Conservation (phyloP, 2,797 vertebrate species). For the Corythornis leucogaster region DNA sequence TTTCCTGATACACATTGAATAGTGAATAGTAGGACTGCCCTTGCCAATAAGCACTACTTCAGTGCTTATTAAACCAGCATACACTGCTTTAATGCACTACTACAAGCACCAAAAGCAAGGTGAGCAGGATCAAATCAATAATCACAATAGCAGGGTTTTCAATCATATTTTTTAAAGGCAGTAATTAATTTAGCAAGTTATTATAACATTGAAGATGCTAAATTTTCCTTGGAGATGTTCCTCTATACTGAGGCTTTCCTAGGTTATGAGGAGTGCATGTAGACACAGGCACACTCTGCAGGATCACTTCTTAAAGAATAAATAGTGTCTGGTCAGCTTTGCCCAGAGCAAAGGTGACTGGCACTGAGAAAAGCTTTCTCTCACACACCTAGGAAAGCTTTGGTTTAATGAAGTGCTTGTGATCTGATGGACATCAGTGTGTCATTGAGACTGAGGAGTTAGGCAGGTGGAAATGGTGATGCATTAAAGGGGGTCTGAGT, state of each 20-base stretch:
- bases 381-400: neutral
- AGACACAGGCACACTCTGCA: neutral
- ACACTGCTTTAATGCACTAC: neutral
- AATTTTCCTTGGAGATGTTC: neutral
- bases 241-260: neutral
- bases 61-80: neutral
- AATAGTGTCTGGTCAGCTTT: neutral
- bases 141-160: neutral
- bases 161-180: neutral
- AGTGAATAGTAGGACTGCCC: neutral
- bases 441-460: neutral
- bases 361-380: neutral
- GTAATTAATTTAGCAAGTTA: neutral
- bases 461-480: neutral
- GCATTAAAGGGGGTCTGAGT: neutral
- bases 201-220: neutral
- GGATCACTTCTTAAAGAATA: neutral
- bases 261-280: neutral
- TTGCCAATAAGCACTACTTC: neutral
- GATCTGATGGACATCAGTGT: neutral
- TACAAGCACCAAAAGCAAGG: neutral
- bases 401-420: neutral
- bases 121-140: neutral
- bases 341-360: neutral
- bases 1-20: neutral